Percentiles rank a stretch among this genome's conserved stretches.
phyloP scores from a whole-genome alignment of 2,888 invertebrate genomes.

The Nemurella pictetii region DNA sequence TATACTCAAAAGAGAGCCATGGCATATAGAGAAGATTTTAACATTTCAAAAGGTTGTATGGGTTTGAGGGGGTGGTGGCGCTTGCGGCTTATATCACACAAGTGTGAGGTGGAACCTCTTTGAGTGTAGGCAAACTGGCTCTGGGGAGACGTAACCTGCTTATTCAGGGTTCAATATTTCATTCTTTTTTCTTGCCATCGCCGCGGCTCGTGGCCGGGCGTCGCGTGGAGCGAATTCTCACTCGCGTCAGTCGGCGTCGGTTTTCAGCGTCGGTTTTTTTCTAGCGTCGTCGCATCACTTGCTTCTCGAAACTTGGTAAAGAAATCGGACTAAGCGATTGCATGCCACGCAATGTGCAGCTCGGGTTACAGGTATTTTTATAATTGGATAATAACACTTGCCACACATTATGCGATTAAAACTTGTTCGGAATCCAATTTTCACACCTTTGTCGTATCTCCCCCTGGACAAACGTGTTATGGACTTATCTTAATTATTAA shows the following conservation, averaged over 20 bases:
- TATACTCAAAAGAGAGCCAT: slow-evolving; percentile 1
- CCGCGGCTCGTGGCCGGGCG: not conserved
- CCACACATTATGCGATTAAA: not conserved
- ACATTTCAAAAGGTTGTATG: slow-evolving; percentile 27
- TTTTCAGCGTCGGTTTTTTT: not conserved
- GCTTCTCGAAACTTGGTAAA: not conserved
- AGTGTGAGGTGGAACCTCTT: slow-evolving; percentile 13
- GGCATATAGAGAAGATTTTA: slow-evolving; percentile 25
- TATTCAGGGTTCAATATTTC: slow-evolving; percentile 29
- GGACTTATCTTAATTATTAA: not conserved
- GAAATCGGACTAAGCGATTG: not conserved
- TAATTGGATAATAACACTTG: not conserved
- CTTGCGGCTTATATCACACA: slow-evolving; percentile 22
- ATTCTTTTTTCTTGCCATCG: slow-evolving; percentile 6
- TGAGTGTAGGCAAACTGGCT: slow-evolving; percentile 16
- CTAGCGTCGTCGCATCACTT: not conserved
- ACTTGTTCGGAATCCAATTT: not conserved
- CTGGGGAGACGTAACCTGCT: slow-evolving; percentile 28
- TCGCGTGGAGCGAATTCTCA: not conserved
- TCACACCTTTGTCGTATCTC: not conserved
- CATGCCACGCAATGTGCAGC: not conserved
- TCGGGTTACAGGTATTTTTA: not conserved
- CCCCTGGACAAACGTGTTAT: not conserved
- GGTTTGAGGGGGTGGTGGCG: not conserved
- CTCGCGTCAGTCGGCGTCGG: not conserved